Evolutionary conservation across 2,888 invertebrate genomes (phyloP), one percentile per base, ranked within the genome.

Genomic region (Acrocyrtus sp.): DNA sequence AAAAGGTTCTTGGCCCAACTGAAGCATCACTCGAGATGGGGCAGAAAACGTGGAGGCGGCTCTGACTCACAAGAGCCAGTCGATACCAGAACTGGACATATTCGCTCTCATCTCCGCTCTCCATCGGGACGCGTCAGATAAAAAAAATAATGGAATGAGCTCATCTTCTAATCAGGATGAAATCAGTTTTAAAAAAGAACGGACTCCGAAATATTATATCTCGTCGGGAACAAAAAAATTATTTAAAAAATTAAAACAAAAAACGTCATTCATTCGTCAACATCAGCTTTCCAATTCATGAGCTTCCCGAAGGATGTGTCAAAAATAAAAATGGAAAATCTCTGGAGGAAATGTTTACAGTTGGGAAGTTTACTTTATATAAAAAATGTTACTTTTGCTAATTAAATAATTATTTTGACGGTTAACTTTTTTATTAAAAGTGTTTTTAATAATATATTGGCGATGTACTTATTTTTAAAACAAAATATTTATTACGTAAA

Each of bases 51-150:
- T 10, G 89, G 92, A 83, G 91, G 89, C 83, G 84, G 88, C 83
- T 84, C 87, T 83, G 87, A 88, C 61, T 84, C 86, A 77, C 86
- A 86, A 81, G 80, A 81, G 41, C 79, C 81, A 1, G 88, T 91
- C 83, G 93, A 93, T 86, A 93, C 91, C 85, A 88, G 92, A 82
- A 92, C 93, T 51, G 93, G 93, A 76, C 95, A 95, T 87, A 95
- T 95, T 85, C 90, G 94, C 82, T 95, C 95, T 80, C 93, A 95
- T 86, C 89, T 96, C 82, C 90, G 95, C 82, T 95, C 95, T 82
- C 95, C 95, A 57, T 95, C 94, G 79, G 95, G 95, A 84, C 90
- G 95, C 85, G 95, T 95, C 85, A 90, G 95, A 90, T 95, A 92
- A 94, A 91, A 90, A 24, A 43, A 48, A 45, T 24, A 19, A 22